Evolutionary conservation across 2,888 invertebrate genomes (phyloP), one percentile per base, ranked within the genome.

Genomic region (Mellilla xanthometata): DNA sequence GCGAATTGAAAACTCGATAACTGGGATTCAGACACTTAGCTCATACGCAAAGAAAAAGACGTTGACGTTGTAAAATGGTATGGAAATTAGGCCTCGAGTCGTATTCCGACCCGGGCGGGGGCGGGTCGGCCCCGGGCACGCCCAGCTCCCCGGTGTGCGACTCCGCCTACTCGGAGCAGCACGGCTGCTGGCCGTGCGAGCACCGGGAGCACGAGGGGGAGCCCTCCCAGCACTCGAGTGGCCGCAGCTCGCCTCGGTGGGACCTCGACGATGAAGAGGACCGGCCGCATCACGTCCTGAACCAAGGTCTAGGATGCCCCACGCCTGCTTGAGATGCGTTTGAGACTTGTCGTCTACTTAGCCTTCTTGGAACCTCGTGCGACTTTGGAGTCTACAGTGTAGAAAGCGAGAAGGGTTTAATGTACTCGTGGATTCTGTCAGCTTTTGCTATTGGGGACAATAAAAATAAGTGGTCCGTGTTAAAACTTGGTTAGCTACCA

Each of bases 71-170:
- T 36, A 28, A 26, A 55, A 58, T 58, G 72, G 74, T n/a, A n/a
- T n/a, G n/a, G n/a, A n/a, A 36, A 46, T 11, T 80, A 89, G 89
- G 87, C 87, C 70, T 81, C 72, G 89, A 88, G 62, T 82, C 87
- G 56, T 87, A 80, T 63, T 82, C 80, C 58, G 89, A 88, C 57
- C 87, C 87, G 12, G 89, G 88, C 7, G 88, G 87, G 68, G 88
- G 86, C 39, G 80, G 80, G 72, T 85, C 84, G 33, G 86, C 4
- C 15, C 24, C 88, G 13, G 84, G 84, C 39, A 83, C 88, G 54
- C 90, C 86, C 65, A 84, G 81, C 56, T 90, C 86, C 48, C 90
- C 85, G 39, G 86, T 83, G 59, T 89, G 78, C 76, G 91, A 86
- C 77, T 89, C 85, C 43, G 91, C 86, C 52, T 90, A 73, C 76